Evolutionary conservation across 1,140 invertebrate genomes (phyloP).

Genomic region (Drosophila baimaii): DNA sequence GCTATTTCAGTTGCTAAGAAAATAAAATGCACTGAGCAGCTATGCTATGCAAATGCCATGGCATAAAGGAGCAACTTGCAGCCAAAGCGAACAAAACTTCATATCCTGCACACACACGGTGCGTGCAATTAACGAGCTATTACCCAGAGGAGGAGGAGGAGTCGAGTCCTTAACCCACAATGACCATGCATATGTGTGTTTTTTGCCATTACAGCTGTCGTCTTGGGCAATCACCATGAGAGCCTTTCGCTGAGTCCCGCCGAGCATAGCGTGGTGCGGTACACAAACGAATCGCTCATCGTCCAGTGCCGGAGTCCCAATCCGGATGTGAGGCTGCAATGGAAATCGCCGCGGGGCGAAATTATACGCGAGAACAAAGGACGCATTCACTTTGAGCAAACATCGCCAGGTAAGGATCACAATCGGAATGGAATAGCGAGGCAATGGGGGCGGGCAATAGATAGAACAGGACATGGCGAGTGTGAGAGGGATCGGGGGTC

Average conservation of each 20-base stretch:
- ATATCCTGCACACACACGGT: slow-evolving; percentile 42
- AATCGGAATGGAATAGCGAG: neutral
- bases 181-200: neutral
- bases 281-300: slow-evolving; percentile 84
- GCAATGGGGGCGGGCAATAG: slow-evolving; percentile 16
- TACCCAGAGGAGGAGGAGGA: slow-evolving; percentile 18
- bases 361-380: slow-evolving; percentile 80
- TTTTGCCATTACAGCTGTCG: slow-evolving; percentile 53
- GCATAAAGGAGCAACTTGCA: slow-evolving; percentile 26
- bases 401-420: slow-evolving; percentile 53
- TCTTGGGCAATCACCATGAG: slow-evolving; percentile 70
- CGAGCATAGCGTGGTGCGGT: slow-evolving; percentile 81
- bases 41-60: slow-evolving; percentile 49
- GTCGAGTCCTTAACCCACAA: slow-evolving; percentile 21
- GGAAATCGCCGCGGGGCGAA: slow-evolving; percentile 83
- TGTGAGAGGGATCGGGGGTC: neutral
- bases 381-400: slow-evolving; percentile 84
- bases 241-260: slow-evolving; percentile 71
- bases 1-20: slow-evolving; percentile 28
- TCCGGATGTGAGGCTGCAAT: slow-evolving; percentile 72
- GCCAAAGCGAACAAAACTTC: slow-evolving; percentile 18
- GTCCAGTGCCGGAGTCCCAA: slow-evolving; percentile 79
- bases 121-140: slow-evolving; percentile 62
- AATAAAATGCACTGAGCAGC: slow-evolving; percentile 21
- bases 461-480: slow-evolving; percentile 9